Evolutionary conservation across 2,888 invertebrate genomes (phyloP).

Genomic region (Morpho achilles): DNA sequence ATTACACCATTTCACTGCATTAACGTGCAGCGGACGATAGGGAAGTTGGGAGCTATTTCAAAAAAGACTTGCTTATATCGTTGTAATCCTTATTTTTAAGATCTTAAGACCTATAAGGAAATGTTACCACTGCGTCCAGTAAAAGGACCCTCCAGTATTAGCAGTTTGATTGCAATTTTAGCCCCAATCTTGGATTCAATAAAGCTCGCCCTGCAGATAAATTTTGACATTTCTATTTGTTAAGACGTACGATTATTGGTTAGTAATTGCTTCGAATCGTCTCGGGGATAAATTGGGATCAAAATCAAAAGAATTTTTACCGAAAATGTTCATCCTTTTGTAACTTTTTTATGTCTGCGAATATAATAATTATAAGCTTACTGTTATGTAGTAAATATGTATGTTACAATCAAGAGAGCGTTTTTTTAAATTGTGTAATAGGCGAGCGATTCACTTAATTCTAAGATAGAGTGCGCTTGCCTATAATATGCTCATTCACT

Average conservation of each 20-base stretch:
- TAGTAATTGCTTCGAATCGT: slow-evolving; percentile 46
- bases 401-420: too few species aligned
- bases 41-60: slow-evolving; percentile 14
- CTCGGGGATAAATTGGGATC: slow-evolving; percentile 17
- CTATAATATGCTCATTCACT: too few species aligned
- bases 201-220: slow-evolving; percentile 60
- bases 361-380: too few species aligned
- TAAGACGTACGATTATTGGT: slow-evolving; percentile 65
- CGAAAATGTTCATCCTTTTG: slow-evolving; percentile 1
- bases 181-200: slow-evolving; percentile 57
- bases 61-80: background rate
- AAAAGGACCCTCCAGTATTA: slow-evolving; percentile 51
- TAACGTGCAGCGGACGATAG: slow-evolving; percentile 40
- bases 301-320: slow-evolving; percentile 14
- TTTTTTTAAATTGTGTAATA: too few species aligned
- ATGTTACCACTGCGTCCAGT: slow-evolving; percentile 39
- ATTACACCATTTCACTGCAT: slow-evolving; percentile 76
- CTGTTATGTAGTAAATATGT: too few species aligned
- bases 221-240: slow-evolving; percentile 71
- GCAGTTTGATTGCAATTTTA: slow-evolving; percentile 59
- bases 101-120: slow-evolving; percentile 8
- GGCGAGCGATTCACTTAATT: too few species aligned
- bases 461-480: too few species aligned
- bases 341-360: background rate
- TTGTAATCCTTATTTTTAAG: slow-evolving; percentile 17